Conservation (phyloP, 2,113 vertebrate genomes). For the Kryptolebias marmoratus region DNA sequence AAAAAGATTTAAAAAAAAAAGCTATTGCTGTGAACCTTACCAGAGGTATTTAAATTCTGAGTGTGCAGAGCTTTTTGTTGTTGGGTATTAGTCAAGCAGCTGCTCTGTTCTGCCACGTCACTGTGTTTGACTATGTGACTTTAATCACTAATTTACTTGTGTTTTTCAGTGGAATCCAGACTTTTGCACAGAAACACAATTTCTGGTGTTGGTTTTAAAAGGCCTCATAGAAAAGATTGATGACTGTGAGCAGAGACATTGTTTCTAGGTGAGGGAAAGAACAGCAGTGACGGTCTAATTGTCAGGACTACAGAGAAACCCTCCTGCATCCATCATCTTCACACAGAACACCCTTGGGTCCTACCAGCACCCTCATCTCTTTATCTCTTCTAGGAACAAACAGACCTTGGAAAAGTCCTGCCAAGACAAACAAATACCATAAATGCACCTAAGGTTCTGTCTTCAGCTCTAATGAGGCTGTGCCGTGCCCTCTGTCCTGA, state of each 20-base stretch:
- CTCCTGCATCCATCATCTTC: constrained; percentile 65
- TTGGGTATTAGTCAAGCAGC: constrained; percentile 24
- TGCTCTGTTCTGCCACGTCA: constrained; percentile 47
- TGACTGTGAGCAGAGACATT: constrained; percentile 38
- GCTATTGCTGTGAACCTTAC: constrained; percentile 51
- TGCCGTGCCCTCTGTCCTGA: background rate
- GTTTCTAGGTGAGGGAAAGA: constrained; percentile 36
- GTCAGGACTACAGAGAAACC: constrained; percentile 52
- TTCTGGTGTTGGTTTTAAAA: constrained; percentile 47
- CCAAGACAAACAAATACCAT: constrained; percentile 25
- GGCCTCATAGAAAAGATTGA: constrained; percentile 58
- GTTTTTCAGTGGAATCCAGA: constrained; percentile 33
- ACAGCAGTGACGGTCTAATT: constrained; percentile 53
- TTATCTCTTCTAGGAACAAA: constrained; percentile 37
- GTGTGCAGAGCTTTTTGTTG: constrained; percentile 5
- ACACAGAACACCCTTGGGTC: constrained; percentile 43
- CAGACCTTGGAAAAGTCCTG: constrained; percentile 20
- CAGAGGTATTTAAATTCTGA: constrained; percentile 33
- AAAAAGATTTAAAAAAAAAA: constrained; percentile 31
- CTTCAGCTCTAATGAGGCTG: constrained; percentile 21
- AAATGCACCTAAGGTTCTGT: constrained; percentile 6
- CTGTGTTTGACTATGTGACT: constrained; percentile 51
- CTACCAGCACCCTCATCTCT: constrained; percentile 27
- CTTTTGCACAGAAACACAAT: constrained; percentile 43
- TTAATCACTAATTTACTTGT: constrained; percentile 31